Evolutionary conservation across 2,888 invertebrate genomes (phyloP).

Genomic region (Meandrusa payeni): DNA sequence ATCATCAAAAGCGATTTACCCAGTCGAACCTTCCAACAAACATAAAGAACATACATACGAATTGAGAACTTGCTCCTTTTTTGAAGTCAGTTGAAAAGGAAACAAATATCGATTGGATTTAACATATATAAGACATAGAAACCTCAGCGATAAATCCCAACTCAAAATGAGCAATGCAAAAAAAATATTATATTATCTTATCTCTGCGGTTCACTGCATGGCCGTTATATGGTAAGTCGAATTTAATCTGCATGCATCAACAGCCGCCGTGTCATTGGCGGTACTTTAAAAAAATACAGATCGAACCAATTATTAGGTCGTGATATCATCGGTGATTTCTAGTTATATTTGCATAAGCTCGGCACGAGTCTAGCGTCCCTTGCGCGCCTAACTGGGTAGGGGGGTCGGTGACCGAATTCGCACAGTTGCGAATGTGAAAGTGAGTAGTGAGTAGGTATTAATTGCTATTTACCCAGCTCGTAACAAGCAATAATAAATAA

Average conservation of each 20-base stretch:
- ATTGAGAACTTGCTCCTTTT: no score
- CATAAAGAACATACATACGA: no score
- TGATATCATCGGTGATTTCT: constrained; percentile 18
- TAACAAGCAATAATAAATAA: constrained; percentile 55
- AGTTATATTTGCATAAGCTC: constrained; percentile 9
- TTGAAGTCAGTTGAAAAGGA: no score
- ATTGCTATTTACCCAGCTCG: constrained; percentile 57
- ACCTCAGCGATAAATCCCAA: no score
- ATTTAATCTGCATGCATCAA: background rate
- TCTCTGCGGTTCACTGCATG: no score
- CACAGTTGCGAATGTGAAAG: constrained; percentile 55
- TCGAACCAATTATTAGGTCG: constrained; percentile 13
- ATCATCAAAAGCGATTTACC: no score
- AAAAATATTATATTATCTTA: no score
- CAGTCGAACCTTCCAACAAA: no score
- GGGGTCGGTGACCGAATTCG: constrained; percentile 54
- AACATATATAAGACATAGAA: no score
- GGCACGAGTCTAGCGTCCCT: constrained; percentile 23
- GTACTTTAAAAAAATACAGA: constrained; percentile 10
- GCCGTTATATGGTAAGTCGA: no score
- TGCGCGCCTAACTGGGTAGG: constrained; percentile 48
- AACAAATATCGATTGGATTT: no score
- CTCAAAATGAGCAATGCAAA: no score
- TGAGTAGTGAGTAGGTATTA: constrained; percentile 71
- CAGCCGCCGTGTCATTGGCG: background rate